These are phyloP conservation scores for Prionailurus viverrinus DNA, from an alignment of 2,113 vertebrate species.

Conservation along the genomic window DNA sequence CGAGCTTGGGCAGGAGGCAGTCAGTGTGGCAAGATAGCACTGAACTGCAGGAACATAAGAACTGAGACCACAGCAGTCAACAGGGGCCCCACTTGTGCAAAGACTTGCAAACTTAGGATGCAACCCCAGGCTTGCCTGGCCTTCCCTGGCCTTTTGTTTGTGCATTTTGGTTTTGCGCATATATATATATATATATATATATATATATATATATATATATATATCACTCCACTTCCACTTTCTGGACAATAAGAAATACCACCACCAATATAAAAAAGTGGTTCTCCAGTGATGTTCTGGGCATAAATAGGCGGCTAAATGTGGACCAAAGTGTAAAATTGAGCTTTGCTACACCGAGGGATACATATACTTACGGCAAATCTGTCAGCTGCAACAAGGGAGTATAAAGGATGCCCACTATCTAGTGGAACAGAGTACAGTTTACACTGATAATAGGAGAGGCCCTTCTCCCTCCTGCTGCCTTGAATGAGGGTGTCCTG, in stretches of 20 bases:
- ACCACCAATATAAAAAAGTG: neutral
- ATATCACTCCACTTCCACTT: neutral
- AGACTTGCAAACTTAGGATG: neutral
- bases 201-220: no score
- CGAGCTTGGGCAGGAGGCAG: neutral
- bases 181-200: no score
- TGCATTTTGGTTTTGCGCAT: no score
- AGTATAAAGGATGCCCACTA: neutral
- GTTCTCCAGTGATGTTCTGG: neutral
- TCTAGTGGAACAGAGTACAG: fast-evolving
- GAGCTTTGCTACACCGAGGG: neutral
- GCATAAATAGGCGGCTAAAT: neutral
- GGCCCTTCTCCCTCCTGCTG: fast-evolving
- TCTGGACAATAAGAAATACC: slow-evolving; percentile 7
- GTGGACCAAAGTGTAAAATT: neutral
- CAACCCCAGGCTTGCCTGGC: neutral
- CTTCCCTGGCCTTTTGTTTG: neutral
- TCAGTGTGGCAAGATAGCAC: neutral
- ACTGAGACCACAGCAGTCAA: neutral
- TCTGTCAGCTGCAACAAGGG: neutral
- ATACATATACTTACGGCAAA: neutral
- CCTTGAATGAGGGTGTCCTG: neutral
- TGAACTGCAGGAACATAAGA: neutral
- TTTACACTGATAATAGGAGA: neutral
- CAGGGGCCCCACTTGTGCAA: neutral